Evolutionary conservation across 2,888 invertebrate species (phyloP), one percentile per base, ranked within the genome.

Genomic region (Merodon equestris): DNA sequence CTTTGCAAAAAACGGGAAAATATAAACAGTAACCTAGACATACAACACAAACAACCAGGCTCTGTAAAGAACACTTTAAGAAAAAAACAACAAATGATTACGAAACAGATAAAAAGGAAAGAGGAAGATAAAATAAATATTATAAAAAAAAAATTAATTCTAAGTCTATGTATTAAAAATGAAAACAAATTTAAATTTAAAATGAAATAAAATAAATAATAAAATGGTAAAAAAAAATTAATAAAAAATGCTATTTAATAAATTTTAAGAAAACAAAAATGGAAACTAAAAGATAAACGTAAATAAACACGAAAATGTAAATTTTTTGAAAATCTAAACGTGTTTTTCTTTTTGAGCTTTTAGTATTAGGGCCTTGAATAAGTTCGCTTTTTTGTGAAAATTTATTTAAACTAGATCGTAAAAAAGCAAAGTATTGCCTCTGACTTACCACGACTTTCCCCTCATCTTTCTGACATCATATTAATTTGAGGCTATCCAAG

Each of bases 251-350:
- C 56, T 76, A 76, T 71, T 76, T 72, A 81, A 66, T 68, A 81
- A 70, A 71, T 56, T 81, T 56, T 74, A 70, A 76, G 73, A 72
- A 70, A 56, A 66, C 38, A 74, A 51, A 56, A 54, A 58, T 42
- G 60, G 64, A 67, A 71, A 72, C 53, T 61, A 50, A 66, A 67
- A 54, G 76, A 68, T 72, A 68, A 81, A 63, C 68, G 57, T 58
- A 71, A 75, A 77, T 70, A 81, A 81, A 77, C 53, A 73, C 73
- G 76, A 67, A 74, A 74, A 68, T 74, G 74, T 74, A 74, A 74
- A 74, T 74, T 74, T 73, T 74, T 74, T 73, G 68, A 74, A 74
- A 73, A 68, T 74, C 68, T 61, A 74, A 74, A 18, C 14, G 68
- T 74, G 56, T 74, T 74, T 67, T 67, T 61, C 48, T 61, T 67